Evolutionary conservation across 2,797 vertebrate species (phyloP).

Genomic region (Acrossocheilus fasciatus): DNA sequence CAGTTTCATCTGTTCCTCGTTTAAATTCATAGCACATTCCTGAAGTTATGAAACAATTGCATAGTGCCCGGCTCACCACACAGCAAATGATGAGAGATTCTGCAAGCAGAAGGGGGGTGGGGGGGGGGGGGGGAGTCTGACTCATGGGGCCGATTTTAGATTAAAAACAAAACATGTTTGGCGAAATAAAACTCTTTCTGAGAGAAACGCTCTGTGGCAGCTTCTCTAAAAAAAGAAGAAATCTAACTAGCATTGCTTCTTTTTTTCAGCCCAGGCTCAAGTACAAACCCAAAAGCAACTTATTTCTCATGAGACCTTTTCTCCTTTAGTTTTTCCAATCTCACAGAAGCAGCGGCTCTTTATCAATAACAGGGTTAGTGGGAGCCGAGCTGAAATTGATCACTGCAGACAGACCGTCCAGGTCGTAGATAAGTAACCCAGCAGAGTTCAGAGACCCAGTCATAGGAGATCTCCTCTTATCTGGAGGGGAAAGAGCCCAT

Average conservation of each 20-base stretch:
- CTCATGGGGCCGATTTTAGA: slow-evolving; percentile 43
- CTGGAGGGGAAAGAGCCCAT: slow-evolving; percentile 76
- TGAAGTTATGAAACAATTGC: slow-evolving; percentile 34
- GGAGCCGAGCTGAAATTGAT: slow-evolving; percentile 87
- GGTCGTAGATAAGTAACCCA: slow-evolving; percentile 84
- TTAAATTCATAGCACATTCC: slow-evolving; percentile 37
- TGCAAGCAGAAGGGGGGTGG: not conserved
- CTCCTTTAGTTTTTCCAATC: slow-evolving; percentile 76
- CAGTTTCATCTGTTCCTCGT: slow-evolving; percentile 37
- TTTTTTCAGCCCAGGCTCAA: slow-evolving; percentile 58
- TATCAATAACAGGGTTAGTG: slow-evolving; percentile 85
- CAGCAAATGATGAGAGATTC: slow-evolving; percentile 17
- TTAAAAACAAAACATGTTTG: slow-evolving; percentile 60
- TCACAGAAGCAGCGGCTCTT: slow-evolving; percentile 82
- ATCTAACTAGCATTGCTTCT: slow-evolving; percentile 60
- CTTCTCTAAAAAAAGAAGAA: slow-evolving; percentile 68
- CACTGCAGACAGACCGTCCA: slow-evolving; percentile 85
- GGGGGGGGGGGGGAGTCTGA: not conserved
- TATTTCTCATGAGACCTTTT: slow-evolving; percentile 81
- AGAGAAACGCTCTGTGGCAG: slow-evolving; percentile 24
- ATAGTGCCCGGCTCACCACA: slow-evolving; percentile 19
- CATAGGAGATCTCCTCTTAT: slow-evolving; percentile 87
- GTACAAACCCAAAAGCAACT: slow-evolving; percentile 59
- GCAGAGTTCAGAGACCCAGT: slow-evolving; percentile 87
- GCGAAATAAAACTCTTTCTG: slow-evolving; percentile 51